phyloP scores from a whole-genome alignment of 2,113 vertebrate genomes.

The Lucifuga dentata region DNA sequence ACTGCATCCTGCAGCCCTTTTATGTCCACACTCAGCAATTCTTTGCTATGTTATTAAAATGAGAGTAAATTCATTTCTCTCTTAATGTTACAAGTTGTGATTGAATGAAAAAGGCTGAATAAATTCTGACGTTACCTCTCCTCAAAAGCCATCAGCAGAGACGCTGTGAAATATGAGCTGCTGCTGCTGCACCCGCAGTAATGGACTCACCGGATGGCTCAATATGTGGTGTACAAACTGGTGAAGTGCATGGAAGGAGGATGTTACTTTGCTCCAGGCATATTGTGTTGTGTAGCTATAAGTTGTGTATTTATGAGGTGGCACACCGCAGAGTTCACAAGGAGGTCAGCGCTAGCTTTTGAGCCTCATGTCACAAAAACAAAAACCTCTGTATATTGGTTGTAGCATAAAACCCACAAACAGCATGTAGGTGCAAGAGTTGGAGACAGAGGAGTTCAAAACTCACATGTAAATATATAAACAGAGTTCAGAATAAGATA shows the following conservation, averaged over 20 bases:
- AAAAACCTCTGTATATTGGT: background rate
- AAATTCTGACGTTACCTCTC: background rate
- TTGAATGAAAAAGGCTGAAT: background rate
- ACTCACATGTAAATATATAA: too few relatives aligned
- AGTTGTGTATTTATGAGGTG: constrained; percentile 60
- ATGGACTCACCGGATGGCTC: constrained; percentile 22
- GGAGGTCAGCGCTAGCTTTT: constrained; percentile 55
- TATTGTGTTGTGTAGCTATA: constrained; percentile 43
- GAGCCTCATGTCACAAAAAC: constrained; percentile 31
- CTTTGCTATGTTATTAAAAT: constrained; percentile 16
- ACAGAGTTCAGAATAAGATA: background rate
- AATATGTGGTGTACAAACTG: constrained; percentile 26
- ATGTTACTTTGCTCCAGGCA: constrained; percentile 43
- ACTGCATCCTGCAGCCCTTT: constrained; percentile 21
- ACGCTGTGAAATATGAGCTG: constrained; percentile 19
- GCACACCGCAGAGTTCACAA: constrained; percentile 56
- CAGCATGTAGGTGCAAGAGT: background rate
- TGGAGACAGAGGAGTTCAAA: too few relatives aligned
- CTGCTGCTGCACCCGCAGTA: constrained; percentile 9
- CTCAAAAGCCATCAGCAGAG: background rate
- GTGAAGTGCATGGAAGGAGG: constrained; percentile 35
- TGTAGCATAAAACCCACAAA: background rate
- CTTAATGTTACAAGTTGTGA: background rate
- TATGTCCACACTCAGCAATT: constrained; percentile 23
- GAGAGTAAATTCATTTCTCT: background rate